Base-by-base conservation (phyloP, 1,140 invertebrate species). In the Araneus ventricosus region DNA sequence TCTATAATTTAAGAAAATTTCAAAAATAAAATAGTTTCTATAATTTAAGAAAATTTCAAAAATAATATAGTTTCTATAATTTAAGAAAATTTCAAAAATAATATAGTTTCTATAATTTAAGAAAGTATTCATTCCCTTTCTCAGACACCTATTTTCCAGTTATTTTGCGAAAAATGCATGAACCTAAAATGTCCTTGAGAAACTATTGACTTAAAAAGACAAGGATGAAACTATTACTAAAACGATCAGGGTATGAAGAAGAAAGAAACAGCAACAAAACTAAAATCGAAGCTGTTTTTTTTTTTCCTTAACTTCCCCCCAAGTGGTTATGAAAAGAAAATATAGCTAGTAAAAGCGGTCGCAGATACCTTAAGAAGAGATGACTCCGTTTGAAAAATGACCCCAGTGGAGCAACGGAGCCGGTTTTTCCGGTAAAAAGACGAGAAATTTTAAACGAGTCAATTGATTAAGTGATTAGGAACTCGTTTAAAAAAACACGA, bases 381-480 rank as follows among this genome's bases (percentile, higher is more conserved):
- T n/a, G 5, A 24, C 59, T 63, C 5, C 59, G 24, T 63, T 80
- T 80, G 75, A 80, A 80, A 80, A 80, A 80, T 80, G 75, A 39
- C n/a, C 14, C 10, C 24, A 30, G 27, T 2, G 39, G 37, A 39
- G 34, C 30, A 4, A 80, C 6, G 75, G 30, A 10, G 27, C 2
- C 7, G n/a, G 22, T 37, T 34, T 37, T n/a, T 63, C 24, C 30
- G 75, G 45, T 14, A 52, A 52, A 52, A 52, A 14, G 45, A 52
- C 10, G 39, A n/a, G 75, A 39, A 80, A 80, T 80, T 80, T 80
- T 37, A 34, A 80, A 37, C 75, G 75, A 22, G 30, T 37, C 75
- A 30, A 80, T 80, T 80, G 75, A 80, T 80, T 80, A 80, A 80
- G 75, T 80, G 75, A 80, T 80, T 80, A 80, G 30, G 75, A 39